Conservation (phyloP, 2,797 vertebrate genomes). For the Gobio occitaniae region DNA sequence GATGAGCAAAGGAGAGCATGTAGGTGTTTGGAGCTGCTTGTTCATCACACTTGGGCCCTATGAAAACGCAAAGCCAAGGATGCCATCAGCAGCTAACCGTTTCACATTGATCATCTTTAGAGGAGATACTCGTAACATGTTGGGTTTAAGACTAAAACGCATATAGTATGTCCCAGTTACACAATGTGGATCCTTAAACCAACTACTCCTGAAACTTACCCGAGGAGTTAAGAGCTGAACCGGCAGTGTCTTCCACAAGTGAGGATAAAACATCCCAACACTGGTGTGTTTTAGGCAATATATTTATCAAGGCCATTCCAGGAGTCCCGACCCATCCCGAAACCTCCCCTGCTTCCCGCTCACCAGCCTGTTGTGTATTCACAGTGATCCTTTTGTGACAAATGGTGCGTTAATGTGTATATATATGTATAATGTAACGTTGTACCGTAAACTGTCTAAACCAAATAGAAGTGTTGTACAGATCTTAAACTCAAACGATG, state of each 20-base stretch:
- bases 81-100: constrained; percentile 65
- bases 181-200: constrained; percentile 59
- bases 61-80: constrained; percentile 60
- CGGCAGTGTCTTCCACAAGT: constrained; percentile 74
- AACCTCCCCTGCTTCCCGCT: constrained; percentile 45
- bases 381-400: constrained; percentile 79
- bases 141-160: constrained; percentile 3
- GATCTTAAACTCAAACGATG: constrained; percentile 68
- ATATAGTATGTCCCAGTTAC: constrained; percentile 33
- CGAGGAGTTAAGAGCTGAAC: constrained; percentile 35
- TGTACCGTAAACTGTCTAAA: constrained; percentile 74
- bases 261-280: constrained; percentile 62
- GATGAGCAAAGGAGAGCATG: not conserved
- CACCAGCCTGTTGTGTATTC: constrained; percentile 72
- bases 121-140: constrained; percentile 32
- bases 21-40: constrained; percentile 24
- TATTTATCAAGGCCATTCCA: constrained; percentile 60
- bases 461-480: constrained; percentile 77
- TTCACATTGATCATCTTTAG: constrained; percentile 35
- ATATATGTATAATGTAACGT: constrained; percentile 66
- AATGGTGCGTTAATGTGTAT: constrained; percentile 76
- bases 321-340: constrained; percentile 41
- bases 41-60: constrained; percentile 13
- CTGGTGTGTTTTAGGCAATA: constrained; percentile 69
- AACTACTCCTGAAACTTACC: constrained; percentile 48